Conservation (phyloP, 2,888 invertebrate species). For the Therioaphis trifolii region DNA sequence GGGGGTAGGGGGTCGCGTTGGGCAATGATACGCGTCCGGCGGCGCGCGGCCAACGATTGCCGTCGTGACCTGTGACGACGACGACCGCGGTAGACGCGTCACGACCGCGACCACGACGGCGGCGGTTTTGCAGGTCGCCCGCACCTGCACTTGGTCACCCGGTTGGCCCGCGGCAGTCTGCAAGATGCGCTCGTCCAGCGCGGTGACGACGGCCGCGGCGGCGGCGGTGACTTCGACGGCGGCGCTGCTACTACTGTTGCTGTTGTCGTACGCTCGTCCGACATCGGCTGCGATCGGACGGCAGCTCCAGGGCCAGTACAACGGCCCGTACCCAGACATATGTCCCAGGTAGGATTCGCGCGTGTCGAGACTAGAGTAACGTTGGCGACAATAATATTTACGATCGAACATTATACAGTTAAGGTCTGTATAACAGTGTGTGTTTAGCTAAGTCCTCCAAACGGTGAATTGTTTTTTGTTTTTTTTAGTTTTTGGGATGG, state of each 20-base stretch:
- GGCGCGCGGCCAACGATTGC: conserved; percentile 17
- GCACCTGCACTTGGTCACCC: neutral
- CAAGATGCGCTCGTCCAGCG: conserved; percentile 47
- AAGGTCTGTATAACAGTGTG: too few relatives aligned
- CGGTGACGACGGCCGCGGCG: conserved; percentile 5
- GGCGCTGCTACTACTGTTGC: neutral
- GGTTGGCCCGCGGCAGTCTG: conserved; percentile 44
- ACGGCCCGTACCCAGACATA: conserved; percentile 52
- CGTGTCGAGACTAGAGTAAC: too few relatives aligned
- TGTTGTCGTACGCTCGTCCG: neutral
- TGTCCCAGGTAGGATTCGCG: conserved; percentile 61
- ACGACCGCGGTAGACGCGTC: conserved; percentile 17
- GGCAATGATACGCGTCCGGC: conserved; percentile 37
- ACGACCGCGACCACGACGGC: neutral
- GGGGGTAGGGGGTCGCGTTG: conserved; percentile 6
- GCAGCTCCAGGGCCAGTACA: conserved; percentile 53
- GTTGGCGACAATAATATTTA: too few relatives aligned
- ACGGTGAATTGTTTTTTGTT: too few relatives aligned
- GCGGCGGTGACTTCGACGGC: neutral
- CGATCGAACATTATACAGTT: too few relatives aligned
- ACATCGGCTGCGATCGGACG: neutral
- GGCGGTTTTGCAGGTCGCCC: conserved; percentile 2
- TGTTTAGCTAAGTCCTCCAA: too few relatives aligned
- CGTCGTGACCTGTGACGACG: conserved; percentile 47
- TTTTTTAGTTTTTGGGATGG: too few relatives aligned